A percentile compares a stretch with the other conserved stretches of the same genome.
These are phyloP conservation scores for Pocillopora grandis DNA, from an alignment of 92 coral and sea anemone genomes.

Conservation along the genomic window DNA sequence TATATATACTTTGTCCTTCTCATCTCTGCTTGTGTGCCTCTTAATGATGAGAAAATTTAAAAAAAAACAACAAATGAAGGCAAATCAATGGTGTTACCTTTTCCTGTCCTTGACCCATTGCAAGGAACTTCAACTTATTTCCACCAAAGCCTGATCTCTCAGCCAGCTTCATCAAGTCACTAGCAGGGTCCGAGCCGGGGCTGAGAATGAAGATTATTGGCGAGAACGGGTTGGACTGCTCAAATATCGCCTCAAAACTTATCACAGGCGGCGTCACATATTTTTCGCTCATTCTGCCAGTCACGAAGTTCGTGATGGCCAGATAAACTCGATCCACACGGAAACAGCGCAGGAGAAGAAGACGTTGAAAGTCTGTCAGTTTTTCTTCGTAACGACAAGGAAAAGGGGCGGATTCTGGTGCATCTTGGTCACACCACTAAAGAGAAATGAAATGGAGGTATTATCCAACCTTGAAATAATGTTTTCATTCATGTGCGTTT, in stretches of 20 bases:
- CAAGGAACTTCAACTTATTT: constrained; percentile 92
- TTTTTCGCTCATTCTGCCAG: constrained; percentile 98
- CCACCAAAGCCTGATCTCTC: constrained; percentile 99
- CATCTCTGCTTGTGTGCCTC: not conserved
- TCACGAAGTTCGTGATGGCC: constrained; percentile 99
- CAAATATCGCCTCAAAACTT: constrained; percentile 97
- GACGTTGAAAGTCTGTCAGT: constrained; percentile 94
- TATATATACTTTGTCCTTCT: too few species aligned
- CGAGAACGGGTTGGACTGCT: constrained; percentile 94
- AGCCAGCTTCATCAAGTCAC: constrained; percentile 99
- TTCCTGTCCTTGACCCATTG: constrained; percentile 99
- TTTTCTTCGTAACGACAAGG: constrained; percentile 95
- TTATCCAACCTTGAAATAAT: too few species aligned
- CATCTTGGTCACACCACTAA: constrained; percentile 93
- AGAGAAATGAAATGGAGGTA: not conserved
- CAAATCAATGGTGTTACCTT: constrained; percentile 56
- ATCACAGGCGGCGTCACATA: constrained; percentile 99
- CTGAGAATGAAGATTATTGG: constrained; percentile 98
- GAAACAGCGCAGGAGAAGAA: constrained; percentile 92
- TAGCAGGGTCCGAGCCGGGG: constrained; percentile 99
- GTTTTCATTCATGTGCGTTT: too few species aligned
- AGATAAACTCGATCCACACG: constrained; percentile 97
- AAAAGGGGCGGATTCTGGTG: constrained; percentile 90
- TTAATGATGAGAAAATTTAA: not conserved
- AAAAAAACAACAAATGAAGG: not conserved